These are phyloP conservation scores for Ferrisia virgata DNA, from an alignment of 2,888 invertebrate genomes.

Conservation along the genomic window DNA sequence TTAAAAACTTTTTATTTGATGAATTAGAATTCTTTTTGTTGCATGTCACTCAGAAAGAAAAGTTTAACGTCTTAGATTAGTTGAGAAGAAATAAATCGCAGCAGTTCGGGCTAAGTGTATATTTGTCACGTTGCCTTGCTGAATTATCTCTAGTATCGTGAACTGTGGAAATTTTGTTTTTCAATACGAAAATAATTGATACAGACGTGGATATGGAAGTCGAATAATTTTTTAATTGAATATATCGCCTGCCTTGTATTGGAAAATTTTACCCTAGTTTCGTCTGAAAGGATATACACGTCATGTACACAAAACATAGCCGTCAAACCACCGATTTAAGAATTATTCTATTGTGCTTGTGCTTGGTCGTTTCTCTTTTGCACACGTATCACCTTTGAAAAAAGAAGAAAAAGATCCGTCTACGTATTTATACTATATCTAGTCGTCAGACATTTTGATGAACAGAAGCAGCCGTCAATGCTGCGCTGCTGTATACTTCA, in stretches of 20 bases:
- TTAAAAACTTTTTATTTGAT: conserved; percentile 42
- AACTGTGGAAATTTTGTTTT: not conserved
- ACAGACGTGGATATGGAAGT: not conserved
- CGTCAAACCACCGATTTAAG: not conserved
- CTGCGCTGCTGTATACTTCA: not conserved
- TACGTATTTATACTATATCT: not conserved
- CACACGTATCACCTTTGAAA: not conserved
- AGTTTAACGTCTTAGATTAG: not conserved
- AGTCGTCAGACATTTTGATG: not conserved
- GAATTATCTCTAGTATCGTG: not conserved
- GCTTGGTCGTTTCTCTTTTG: not conserved
- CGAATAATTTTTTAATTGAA: not conserved
- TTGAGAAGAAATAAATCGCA: conserved; percentile 9
- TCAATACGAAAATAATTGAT: not conserved
- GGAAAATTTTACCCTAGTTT: not conserved
- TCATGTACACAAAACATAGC: not conserved
- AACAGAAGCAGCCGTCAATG: conserved; percentile 1
- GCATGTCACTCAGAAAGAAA: conserved; percentile 36
- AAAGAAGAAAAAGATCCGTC: not conserved
- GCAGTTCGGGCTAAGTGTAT: not conserved
- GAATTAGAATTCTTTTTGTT: conserved; percentile 37
- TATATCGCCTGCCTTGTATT: not conserved
- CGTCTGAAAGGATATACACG: not conserved
- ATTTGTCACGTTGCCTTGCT: not conserved
- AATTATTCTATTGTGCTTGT: not conserved